These are phyloP conservation scores for Alcedo atthis DNA, from an alignment of 2,797 vertebrate species.

Conservation along the genomic window DNA sequence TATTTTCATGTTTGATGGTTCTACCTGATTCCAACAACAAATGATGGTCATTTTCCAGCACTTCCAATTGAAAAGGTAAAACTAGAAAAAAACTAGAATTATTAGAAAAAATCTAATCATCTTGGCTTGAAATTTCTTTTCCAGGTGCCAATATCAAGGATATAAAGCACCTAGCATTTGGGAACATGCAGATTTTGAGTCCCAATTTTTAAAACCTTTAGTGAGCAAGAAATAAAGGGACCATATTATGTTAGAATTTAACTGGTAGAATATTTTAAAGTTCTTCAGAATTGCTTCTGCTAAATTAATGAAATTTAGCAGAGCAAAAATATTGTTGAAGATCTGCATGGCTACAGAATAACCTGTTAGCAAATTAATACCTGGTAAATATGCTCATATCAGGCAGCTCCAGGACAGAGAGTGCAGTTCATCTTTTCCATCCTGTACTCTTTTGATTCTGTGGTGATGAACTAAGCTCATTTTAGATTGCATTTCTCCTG, in stretches of 20 bases:
- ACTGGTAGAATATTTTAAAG: not conserved
- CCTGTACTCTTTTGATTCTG: not conserved
- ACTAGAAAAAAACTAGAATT: too few species aligned
- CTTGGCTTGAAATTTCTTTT: slow-evolving; percentile 1
- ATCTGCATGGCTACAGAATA: not conserved
- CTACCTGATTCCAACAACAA: not conserved
- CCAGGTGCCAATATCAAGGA: not conserved
- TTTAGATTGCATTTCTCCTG: not conserved
- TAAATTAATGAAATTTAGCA: not conserved
- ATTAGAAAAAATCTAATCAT: not conserved
- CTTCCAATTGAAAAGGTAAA: not conserved
- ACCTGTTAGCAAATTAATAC: not conserved
- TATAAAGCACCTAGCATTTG: not conserved
- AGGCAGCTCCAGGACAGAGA: not conserved
- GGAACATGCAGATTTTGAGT: not conserved
- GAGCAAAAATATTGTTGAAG: not conserved
- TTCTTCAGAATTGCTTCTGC: not conserved
- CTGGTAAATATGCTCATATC: not conserved
- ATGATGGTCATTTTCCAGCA: not conserved
- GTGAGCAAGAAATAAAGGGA: not conserved
- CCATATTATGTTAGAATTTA: not conserved
- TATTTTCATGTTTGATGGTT: not conserved
- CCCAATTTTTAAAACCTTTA: not conserved
- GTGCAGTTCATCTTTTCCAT: not conserved
- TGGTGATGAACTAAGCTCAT: not conserved